A percentile compares a stretch with the other conserved stretches of the same genome.
Conservation (phyloP, 2,797 vertebrate genomes). For the Danio aesculapii region DNA sequence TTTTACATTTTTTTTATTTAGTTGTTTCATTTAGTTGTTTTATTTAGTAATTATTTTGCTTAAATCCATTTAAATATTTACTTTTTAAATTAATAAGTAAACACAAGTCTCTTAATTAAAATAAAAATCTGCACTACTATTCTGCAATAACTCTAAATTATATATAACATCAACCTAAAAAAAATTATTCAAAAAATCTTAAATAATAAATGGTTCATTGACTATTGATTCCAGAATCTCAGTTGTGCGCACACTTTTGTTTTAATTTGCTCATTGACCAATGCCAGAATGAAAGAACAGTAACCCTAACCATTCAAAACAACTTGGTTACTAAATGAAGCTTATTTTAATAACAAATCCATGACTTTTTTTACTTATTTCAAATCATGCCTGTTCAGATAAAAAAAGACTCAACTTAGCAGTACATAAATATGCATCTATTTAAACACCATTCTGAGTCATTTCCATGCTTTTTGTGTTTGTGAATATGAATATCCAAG, state of each 20-base stretch:
- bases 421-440: neutral
- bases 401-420: neutral
- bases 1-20: too few relatives aligned
- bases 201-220: neutral
- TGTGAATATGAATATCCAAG: constrained; percentile 53
- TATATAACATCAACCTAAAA: neutral
- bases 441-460: neutral
- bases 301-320: neutral
- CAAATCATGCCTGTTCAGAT: neutral
- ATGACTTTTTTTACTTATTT: neutral
- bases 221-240: too few relatives aligned
- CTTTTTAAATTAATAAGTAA: too few relatives aligned
- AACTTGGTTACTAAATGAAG: neutral
- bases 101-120: too few relatives aligned
- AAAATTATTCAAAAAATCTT: too few relatives aligned
- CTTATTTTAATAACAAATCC: neutral
- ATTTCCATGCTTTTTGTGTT: constrained; percentile 16
- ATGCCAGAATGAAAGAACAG: too few relatives aligned
- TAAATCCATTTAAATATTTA: too few relatives aligned
- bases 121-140: neutral
- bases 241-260: too few relatives aligned
- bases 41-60: too few relatives aligned
- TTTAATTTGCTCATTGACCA: too few relatives aligned
- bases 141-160: neutral
- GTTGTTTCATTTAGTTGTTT: too few relatives aligned